A percentile compares a stretch with the other conserved stretches of the same genome.
Evolutionary conservation across 2,797 vertebrate genomes (phyloP).

Genomic region (Coranthus polyacanthus): DNA sequence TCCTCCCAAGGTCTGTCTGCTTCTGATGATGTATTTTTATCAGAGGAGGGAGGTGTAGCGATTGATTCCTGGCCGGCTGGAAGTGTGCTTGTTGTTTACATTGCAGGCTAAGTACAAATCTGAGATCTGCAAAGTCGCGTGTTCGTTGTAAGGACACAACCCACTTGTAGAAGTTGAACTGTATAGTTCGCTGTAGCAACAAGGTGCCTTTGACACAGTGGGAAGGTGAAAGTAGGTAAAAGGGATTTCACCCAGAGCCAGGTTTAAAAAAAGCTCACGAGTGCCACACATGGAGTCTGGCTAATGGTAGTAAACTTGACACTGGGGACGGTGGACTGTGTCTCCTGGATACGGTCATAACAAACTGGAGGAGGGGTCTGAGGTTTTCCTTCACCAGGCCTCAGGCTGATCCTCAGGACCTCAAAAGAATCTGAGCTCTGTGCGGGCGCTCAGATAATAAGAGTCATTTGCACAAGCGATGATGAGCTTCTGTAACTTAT

Average conservation of each 20-base stretch:
- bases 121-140: constrained; percentile 7
- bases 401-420: constrained; percentile 20
- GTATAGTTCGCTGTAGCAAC: constrained; percentile 1
- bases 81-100: constrained; percentile 37
- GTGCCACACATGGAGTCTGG: constrained; percentile 35
- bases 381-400: constrained; percentile 37
- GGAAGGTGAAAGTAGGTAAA: constrained; percentile 64
- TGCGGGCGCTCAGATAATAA: constrained; percentile 17
- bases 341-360: constrained; percentile 82
- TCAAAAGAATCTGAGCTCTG: constrained; percentile 19
- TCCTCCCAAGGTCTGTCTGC: neutral
- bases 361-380: constrained; percentile 47
- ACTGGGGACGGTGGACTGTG: constrained; percentile 47
- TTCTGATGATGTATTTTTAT: constrained; percentile 12
- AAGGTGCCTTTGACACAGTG: constrained; percentile 71
- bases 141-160: neutral
- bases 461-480: constrained; percentile 20
- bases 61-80: neutral
- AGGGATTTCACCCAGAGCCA: constrained; percentile 52
- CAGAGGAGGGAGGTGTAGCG: neutral
- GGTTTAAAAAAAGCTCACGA: constrained; percentile 76
- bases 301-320: constrained; percentile 59
- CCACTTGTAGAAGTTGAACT: neutral
- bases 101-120: neutral
- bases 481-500: constrained; percentile 8